Evolutionary conservation across 1,140 invertebrate genomes (phyloP).

Genomic region (Pseudomyrmex dendroicus): DNA sequence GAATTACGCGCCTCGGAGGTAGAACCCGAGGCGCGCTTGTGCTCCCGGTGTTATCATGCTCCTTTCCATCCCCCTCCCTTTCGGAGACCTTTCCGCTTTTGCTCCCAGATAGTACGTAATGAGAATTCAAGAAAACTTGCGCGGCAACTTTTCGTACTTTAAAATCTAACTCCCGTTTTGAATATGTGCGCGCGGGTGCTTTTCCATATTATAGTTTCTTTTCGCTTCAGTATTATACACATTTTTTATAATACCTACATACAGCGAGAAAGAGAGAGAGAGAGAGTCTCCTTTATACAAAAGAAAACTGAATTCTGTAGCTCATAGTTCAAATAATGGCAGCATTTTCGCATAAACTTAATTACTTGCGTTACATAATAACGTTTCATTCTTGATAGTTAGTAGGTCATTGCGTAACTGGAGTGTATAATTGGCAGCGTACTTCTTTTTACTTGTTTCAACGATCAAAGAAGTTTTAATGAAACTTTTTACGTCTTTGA

Average conservation of each 20-base stretch:
- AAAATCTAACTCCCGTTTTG: constrained; percentile 14
- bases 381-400: constrained; percentile 46
- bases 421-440: constrained; percentile 40
- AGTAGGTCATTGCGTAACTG: constrained; percentile 53
- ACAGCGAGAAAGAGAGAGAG: too few relatives aligned
- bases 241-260: too few relatives aligned
- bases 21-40: constrained; percentile 50
- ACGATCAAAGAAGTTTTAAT: constrained; percentile 58
- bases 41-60: constrained; percentile 35
- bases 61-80: neutral
- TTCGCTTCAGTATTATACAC: neutral
- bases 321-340: neutral
- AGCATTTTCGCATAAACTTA: neutral
- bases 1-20: constrained; percentile 49
- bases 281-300: neutral
- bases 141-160: constrained; percentile 38
- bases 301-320: neutral
- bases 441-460: constrained; percentile 36
- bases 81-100: constrained; percentile 38
- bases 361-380: constrained; percentile 24
- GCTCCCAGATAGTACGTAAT: constrained; percentile 34
- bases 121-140: constrained; percentile 57
- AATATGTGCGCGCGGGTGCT: constrained; percentile 3
- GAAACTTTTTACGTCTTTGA: constrained; percentile 57
- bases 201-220: constrained; percentile 1